Base-by-base conservation (phyloP, 2,888 invertebrate genomes). In the Lepeophtheirus nordmannii region DNA sequence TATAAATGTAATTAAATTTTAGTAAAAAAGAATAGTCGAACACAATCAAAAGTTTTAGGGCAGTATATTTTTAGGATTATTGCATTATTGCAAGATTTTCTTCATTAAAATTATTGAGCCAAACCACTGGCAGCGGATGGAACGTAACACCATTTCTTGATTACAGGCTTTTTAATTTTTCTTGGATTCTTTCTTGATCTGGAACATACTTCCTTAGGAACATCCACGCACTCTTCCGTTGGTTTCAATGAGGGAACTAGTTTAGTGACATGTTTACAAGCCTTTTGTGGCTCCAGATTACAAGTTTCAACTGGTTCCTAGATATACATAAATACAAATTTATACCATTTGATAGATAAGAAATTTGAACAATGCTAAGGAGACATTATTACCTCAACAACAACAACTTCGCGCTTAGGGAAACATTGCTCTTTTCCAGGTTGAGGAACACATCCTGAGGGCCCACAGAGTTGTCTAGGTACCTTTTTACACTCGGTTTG, bases 381-480 rank as follows among this genome's bases (percentile, higher is more conserved):
- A n/a, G 2, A 30, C 30, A 30, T 30, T 30, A 2, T 46, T 62
- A 62, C 64, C 53, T 65, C 65, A 56, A 56, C 57, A 23, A 65
- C 56, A n/a, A 38, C 20, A 12, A 57, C 56, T 39, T 65, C 62
- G 1, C 20, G 30, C 23, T 62, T 62, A 20, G 30, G 39, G 23
- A 62, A 40, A 17, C 62, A 62, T 41, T 62, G 39, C 7, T 37
- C 39, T 30, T 17, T 10, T 38, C 58, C 65, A n/a, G n/a, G 58
- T 10, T 12, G 39, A n/a, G 56, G 23, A 11, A 53, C 65, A 38
- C 65, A 65, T 30, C 65, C 65, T 1, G 65, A 22, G 1, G 65
- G 65, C 9, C 57, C 65, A 30, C 65, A 65, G 17, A 58, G 38
- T 58, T 65, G 37, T 53, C 56, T 65, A 12, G 65, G 65, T 38